A percentile compares a stretch with the other conserved stretches of the same genome.
These are phyloP conservation scores for Leptinotarsa tumamoca DNA, from an alignment of 2,888 invertebrate genomes.

Conservation along the genomic window DNA sequence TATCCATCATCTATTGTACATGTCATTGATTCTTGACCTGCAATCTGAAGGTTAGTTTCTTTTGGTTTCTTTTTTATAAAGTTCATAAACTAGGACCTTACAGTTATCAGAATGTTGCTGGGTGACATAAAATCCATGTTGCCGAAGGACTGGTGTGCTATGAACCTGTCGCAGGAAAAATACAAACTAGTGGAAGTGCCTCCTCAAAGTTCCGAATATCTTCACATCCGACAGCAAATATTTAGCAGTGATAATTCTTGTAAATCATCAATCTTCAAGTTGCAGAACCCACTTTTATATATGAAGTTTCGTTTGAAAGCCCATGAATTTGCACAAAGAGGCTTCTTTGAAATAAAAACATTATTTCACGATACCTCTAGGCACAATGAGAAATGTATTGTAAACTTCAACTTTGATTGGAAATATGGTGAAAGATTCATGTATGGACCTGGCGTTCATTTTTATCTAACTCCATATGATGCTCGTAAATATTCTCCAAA, in stretches of 20 bases:
- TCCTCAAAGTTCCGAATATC: slow-evolving; percentile 37
- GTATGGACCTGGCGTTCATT: slow-evolving; percentile 59
- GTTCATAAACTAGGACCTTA: background rate
- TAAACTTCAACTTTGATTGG: slow-evolving; percentile 58
- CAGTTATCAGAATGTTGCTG: slow-evolving; percentile 38
- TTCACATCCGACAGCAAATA: slow-evolving; percentile 22
- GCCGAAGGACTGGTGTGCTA: slow-evolving; percentile 44
- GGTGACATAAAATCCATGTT: slow-evolving; percentile 37
- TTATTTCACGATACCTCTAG: slow-evolving; percentile 56
- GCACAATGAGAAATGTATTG: slow-evolving; percentile 54
- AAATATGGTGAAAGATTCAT: slow-evolving; percentile 52
- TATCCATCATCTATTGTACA: no score
- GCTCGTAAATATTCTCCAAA: slow-evolving; percentile 54
- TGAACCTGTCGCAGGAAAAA: slow-evolving; percentile 39
- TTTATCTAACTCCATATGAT: slow-evolving; percentile 52
- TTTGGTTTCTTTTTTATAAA: no score
- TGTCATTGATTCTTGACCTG: no score
- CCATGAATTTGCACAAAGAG: slow-evolving; percentile 52
- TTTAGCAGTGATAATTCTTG: slow-evolving; percentile 32
- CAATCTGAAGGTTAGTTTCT: no score
- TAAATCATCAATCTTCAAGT: slow-evolving; percentile 46
- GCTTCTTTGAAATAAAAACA: slow-evolving; percentile 33
- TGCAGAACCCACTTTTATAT: slow-evolving; percentile 56
- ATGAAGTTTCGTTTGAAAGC: slow-evolving; percentile 53
- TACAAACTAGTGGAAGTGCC: slow-evolving; percentile 38